These are phyloP conservation scores for Pelodiscus sinensis DNA, from an alignment of 2,113 vertebrate species.

Conservation along the genomic window DNA sequence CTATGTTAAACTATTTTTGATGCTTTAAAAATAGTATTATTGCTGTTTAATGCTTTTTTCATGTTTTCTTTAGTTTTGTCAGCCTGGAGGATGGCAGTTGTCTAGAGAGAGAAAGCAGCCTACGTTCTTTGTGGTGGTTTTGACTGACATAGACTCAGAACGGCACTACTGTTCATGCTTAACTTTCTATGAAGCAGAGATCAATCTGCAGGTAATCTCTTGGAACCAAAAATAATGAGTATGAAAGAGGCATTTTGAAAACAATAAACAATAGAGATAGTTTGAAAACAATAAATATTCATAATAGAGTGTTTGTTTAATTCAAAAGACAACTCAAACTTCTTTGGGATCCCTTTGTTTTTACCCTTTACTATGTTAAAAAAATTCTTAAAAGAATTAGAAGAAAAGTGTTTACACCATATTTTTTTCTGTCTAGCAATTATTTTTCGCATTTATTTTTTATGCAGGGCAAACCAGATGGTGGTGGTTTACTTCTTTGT, in stretches of 20 bases:
- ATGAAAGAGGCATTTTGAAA: not conserved
- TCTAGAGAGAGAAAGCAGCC: conserved; percentile 92
- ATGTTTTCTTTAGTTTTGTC: conserved; percentile 88
- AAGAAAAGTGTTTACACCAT: not conserved
- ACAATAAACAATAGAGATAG: not conserved
- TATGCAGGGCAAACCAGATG: not conserved
- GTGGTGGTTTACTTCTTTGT: conserved; percentile 35
- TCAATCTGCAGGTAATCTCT: conserved; percentile 91
- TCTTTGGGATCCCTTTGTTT: not conserved
- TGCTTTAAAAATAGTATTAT: not conserved
- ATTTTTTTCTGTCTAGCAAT: not conserved
- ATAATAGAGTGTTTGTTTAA: not conserved
- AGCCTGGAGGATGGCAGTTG: conserved; percentile 95
- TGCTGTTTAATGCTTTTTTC: conserved; percentile 1
- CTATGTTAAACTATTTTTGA: not conserved
- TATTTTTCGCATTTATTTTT: not conserved
- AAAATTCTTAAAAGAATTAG: not conserved
- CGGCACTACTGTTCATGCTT: conserved; percentile 97
- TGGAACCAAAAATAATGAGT: not conserved
- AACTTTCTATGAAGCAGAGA: conserved; percentile 96
- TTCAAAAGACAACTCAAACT: not conserved
- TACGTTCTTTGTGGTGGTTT: conserved; percentile 95
- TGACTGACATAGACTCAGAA: conserved; percentile 98
- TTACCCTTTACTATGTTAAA: not conserved
- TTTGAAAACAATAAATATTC: not conserved